Evolutionary conservation across 2,888 invertebrate genomes (phyloP).

Genomic region (Leptopterna dolabrata): DNA sequence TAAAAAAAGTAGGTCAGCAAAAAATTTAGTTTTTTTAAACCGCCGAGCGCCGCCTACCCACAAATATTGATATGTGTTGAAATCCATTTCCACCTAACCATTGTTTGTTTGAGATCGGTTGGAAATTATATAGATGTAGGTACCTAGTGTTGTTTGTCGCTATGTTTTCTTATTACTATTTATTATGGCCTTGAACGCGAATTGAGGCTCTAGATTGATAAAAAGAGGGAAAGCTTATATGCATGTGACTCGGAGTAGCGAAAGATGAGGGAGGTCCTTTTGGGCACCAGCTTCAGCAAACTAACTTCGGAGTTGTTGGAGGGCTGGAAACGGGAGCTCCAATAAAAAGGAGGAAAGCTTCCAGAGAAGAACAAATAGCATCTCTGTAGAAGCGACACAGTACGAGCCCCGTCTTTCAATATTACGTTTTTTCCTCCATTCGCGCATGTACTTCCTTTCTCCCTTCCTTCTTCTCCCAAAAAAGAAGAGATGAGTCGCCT

Average conservation of each 20-base stretch:
- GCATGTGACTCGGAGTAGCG: neutral
- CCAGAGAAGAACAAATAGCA: constrained; percentile 11
- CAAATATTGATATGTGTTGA: no score
- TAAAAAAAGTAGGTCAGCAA: no score
- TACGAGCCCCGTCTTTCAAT: neutral
- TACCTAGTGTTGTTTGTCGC: no score
- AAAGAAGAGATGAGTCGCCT: neutral
- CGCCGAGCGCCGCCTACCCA: no score
- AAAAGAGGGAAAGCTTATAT: neutral
- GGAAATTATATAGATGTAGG: no score
- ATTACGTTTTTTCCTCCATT: constrained; percentile 5
- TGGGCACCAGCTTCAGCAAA: neutral
- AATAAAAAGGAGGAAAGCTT: constrained; percentile 11
- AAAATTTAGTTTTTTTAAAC: no score
- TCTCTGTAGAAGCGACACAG: neutral
- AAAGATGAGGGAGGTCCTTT: neutral
- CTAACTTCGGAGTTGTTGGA: neutral
- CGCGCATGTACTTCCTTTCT: neutral
- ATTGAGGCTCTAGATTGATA: neutral
- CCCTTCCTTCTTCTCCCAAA: neutral
- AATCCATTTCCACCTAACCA: no score
- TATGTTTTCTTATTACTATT: neutral
- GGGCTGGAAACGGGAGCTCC: neutral
- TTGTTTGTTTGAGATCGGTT: no score
- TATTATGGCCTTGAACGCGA: neutral